Percentiles rank a stretch among this genome's conserved stretches.
Conservation (phyloP, 2,888 invertebrate genomes). For the Platynereis dumerilii region DNA sequence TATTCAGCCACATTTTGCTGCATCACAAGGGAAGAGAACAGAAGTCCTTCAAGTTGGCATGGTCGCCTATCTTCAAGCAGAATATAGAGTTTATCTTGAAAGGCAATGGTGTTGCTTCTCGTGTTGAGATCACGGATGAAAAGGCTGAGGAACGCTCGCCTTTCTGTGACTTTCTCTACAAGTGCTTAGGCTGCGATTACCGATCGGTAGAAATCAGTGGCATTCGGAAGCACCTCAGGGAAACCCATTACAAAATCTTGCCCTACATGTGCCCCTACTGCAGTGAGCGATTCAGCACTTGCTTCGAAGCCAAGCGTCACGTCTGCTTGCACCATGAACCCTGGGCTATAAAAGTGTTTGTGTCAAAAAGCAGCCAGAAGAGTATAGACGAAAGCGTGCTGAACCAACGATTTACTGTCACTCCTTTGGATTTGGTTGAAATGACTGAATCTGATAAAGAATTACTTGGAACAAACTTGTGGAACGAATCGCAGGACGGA, state of each 20-base stretch:
- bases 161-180: background rate
- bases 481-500: background rate
- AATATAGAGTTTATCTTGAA: background rate
- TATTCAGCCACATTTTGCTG: background rate
- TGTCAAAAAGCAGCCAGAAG: background rate
- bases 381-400: too few relatives aligned
- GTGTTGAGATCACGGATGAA: too few relatives aligned
- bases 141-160: background rate
- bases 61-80: background rate
- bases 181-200: background rate
- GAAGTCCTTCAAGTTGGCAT: background rate
- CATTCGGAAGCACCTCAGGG: background rate
- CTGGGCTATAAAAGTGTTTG: background rate
- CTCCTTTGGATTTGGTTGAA: too few relatives aligned
- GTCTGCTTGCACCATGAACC: background rate
- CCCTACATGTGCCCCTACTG: background rate
- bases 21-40: background rate
- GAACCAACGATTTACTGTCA: too few relatives aligned
- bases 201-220: background rate
- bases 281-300: background rate
- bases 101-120: too few relatives aligned
- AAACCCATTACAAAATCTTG: background rate
- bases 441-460: too few relatives aligned
- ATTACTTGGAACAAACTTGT: too few relatives aligned
- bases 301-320: background rate